Conservation (phyloP, 2,888 invertebrate species). For the Malthinus flaveolus region DNA sequence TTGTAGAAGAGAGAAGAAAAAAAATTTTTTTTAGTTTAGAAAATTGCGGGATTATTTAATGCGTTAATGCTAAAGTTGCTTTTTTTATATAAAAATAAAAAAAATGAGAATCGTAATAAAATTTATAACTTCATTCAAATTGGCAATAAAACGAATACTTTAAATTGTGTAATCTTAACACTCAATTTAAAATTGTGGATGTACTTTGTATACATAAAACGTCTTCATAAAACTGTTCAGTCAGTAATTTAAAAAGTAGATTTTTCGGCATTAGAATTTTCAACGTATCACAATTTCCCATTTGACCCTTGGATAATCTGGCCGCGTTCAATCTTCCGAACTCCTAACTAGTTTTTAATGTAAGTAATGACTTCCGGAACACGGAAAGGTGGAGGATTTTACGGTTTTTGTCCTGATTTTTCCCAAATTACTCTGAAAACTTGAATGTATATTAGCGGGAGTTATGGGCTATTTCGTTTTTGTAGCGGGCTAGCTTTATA, state of each 20-base stretch:
- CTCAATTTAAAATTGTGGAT: conserved; percentile 15
- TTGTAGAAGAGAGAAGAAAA: no score
- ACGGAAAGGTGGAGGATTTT: conserved; percentile 40
- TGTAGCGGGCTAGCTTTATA: conserved; percentile 20
- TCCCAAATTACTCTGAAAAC: conserved; percentile 38
- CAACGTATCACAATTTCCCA: conserved; percentile 39
- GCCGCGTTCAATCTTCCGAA: conserved; percentile 39
- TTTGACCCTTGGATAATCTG: conserved; percentile 41
- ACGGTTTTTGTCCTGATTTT: conserved; percentile 41
- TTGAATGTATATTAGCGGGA: conserved; percentile 37
- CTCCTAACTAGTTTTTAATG: conserved; percentile 45
- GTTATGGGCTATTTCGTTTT: conserved; percentile 34
- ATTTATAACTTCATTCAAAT: conserved; percentile 11
- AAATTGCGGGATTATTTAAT: no score
- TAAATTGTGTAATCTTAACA: conserved; percentile 16
- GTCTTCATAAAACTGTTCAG: conserved; percentile 23
- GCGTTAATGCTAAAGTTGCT: no score
- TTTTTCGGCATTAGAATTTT: conserved; percentile 35
- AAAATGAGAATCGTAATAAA: background rate
- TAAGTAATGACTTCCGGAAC: conserved; percentile 43
- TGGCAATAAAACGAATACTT: conserved; percentile 10
- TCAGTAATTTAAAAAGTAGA: conserved; percentile 26
- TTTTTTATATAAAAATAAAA: no score
- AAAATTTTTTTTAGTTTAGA: no score
- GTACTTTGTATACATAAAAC: conserved; percentile 19